Evolutionary conservation across 2,113 vertebrate genomes (phyloP).

Genomic region (Mesitornis unicolor): DNA sequence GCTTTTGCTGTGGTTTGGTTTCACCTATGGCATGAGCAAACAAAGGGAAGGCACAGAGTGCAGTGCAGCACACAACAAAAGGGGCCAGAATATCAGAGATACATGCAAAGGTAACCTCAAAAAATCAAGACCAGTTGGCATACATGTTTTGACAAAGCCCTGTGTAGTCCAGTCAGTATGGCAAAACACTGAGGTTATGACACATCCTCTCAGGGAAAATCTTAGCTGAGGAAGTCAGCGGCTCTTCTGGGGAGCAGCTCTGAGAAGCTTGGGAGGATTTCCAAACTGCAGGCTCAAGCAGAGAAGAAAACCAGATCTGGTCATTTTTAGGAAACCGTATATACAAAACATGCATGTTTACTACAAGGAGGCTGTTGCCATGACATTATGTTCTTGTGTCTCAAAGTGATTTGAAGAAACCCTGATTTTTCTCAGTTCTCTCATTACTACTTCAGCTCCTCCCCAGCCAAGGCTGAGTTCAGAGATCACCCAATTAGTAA

Average conservation of each 20-base stretch:
- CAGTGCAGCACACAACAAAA: neutral
- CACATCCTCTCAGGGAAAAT: neutral
- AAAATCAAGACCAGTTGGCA: neutral
- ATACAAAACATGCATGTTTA: neutral
- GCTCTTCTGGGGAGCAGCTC: neutral
- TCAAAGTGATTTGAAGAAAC: neutral
- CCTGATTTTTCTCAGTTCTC: neutral
- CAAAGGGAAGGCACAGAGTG: neutral
- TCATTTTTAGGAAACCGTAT: neutral
- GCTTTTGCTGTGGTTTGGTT: neutral
- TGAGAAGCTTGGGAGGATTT: neutral
- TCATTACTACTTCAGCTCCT: neutral
- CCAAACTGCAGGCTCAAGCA: neutral
- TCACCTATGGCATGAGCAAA: neutral
- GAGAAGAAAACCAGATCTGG: neutral
- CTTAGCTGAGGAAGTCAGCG: neutral
- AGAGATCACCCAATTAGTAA: neutral
- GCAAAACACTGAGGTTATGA: neutral
- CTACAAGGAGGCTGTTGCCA: neutral
- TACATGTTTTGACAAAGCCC: neutral
- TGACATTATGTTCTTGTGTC: neutral
- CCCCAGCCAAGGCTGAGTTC: neutral
- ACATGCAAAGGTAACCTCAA: neutral
- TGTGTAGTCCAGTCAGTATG: neutral
- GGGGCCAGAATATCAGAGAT: neutral